Conservation (phyloP, 2,797 vertebrate species). For the Crenuchus spilurus region DNA sequence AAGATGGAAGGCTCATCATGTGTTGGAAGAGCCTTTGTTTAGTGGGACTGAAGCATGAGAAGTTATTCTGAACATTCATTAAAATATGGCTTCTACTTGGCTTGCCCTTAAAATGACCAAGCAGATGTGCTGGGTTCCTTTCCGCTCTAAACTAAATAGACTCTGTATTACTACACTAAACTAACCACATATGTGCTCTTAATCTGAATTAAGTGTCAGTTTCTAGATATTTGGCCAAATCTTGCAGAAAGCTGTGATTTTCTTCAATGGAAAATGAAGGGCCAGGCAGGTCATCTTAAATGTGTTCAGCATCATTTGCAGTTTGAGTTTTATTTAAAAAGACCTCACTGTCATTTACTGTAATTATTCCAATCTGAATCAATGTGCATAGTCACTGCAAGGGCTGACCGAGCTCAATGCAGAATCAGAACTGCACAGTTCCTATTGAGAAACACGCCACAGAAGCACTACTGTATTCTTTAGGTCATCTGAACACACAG, state of each 20-base stretch:
- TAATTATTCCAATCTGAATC: conserved; percentile 65
- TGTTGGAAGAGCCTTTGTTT: background rate
- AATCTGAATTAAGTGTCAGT: conserved; percentile 7
- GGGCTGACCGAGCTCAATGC: conserved; percentile 59
- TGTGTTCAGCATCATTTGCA: conserved; percentile 50
- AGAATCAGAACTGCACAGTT: conserved; percentile 51
- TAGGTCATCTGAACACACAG: conserved; percentile 64
- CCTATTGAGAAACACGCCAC: conserved; percentile 63
- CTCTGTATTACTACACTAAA: background rate
- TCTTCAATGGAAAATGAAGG: conserved; percentile 11
- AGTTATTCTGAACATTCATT: background rate
- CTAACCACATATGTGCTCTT: background rate
- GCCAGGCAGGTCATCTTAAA: conserved; percentile 38
- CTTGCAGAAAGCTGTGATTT: background rate
- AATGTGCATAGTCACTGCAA: conserved; percentile 56
- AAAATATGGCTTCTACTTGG: conserved; percentile 12
- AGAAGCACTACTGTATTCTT: conserved; percentile 56
- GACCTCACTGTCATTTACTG: conserved; percentile 62
- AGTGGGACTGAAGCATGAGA: background rate
- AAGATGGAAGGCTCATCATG: too few relatives aligned
- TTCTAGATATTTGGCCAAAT: background rate
- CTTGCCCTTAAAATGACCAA: background rate
- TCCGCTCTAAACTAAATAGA: background rate
- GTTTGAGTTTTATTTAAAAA: conserved; percentile 57
- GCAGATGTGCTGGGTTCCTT: background rate